Evolutionary conservation across 2,113 vertebrate genomes (phyloP).

Genomic region (Lasiurus cinereus): DNA sequence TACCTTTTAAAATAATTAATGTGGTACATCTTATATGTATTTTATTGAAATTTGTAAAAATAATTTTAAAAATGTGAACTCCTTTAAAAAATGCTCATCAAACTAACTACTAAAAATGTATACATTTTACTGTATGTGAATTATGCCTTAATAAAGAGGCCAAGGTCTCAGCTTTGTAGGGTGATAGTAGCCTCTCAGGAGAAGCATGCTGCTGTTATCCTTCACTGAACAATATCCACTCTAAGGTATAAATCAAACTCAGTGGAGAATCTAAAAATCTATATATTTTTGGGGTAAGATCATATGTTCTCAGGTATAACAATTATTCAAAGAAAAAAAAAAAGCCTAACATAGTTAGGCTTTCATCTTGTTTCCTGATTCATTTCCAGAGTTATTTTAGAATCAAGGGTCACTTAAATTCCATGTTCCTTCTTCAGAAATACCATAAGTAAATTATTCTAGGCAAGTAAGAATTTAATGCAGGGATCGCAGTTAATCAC

Average conservation of each 20-base stretch:
- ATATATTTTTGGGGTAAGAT: background rate
- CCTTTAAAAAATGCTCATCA: background rate
- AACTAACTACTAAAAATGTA: background rate
- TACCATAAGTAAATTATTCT: background rate
- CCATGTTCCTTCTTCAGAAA: conserved; percentile 18
- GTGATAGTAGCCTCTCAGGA: background rate
- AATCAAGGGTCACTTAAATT: conserved; percentile 16
- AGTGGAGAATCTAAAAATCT: background rate
- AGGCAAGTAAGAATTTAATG: background rate
- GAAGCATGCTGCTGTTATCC: background rate
- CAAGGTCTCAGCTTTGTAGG: background rate
- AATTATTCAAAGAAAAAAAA: conserved; percentile 21
- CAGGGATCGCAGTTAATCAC: background rate
- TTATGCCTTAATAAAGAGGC: conserved; percentile 19
- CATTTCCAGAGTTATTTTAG: conserved; percentile 18
- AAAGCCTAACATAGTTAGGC: background rate
- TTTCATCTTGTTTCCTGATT: background rate
- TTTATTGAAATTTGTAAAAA: background rate
- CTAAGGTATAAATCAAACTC: conserved; percentile 34
- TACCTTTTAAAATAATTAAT: background rate
- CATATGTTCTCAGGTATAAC: background rate
- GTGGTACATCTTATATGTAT: background rate
- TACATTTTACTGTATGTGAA: background rate
- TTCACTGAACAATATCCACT: background rate
- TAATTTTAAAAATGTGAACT: background rate